These are phyloP conservation scores for Triplophysa bombifrons DNA, from an alignment of 2,797 vertebrate genomes.

Conservation along the genomic window DNA sequence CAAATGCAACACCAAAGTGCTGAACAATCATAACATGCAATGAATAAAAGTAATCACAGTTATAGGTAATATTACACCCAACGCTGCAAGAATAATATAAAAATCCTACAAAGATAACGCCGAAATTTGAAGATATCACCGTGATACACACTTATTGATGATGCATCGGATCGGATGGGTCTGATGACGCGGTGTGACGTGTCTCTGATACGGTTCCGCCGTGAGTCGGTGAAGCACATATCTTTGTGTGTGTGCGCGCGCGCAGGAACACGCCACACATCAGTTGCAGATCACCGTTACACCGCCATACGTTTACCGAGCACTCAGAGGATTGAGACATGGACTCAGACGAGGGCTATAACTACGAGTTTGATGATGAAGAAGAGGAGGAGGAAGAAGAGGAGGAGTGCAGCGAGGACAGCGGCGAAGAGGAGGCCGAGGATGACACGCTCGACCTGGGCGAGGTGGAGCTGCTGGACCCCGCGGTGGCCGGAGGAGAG, in stretches of 20 bases:
- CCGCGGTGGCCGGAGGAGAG: conserved; percentile 90
- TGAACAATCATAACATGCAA: no score
- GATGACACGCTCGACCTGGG: conserved; percentile 95
- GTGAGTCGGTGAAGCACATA: conserved; percentile 23
- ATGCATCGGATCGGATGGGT: no score
- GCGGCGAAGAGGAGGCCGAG: conserved; percentile 92
- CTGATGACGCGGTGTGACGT: conserved; percentile 33
- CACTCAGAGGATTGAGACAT: conserved; percentile 76
- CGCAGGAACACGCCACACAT: not conserved
- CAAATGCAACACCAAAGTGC: no score
- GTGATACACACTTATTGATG: no score
- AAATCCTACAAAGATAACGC: no score
- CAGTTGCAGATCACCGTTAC: conserved; percentile 18
- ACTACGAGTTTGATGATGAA: conserved; percentile 98
- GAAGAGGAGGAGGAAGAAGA: conserved; percentile 87
- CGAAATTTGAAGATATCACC: no score
- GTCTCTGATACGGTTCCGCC: not conserved
- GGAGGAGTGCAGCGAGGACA: conserved; percentile 98
- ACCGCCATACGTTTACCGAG: conserved; percentile 48
- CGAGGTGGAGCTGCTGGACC: conserved; percentile 95
- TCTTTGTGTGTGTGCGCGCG: not conserved
- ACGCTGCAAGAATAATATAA: no score
- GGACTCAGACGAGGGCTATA: conserved; percentile 99
- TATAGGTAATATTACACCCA: no score
- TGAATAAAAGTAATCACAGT: no score